Evolutionary conservation across 2,113 vertebrate genomes (phyloP).

Genomic region (Aegotheles bennettii): DNA sequence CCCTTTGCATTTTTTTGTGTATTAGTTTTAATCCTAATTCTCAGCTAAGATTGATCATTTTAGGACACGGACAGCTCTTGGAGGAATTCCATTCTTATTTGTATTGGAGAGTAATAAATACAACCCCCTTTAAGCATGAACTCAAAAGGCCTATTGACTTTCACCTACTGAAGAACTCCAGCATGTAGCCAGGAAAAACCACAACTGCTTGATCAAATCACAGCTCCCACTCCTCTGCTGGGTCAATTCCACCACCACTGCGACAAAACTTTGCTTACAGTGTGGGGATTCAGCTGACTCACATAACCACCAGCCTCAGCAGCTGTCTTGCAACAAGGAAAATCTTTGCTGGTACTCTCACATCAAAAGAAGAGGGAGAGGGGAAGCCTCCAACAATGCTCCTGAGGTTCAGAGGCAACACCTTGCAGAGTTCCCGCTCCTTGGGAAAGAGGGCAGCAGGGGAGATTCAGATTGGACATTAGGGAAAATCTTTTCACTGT

Average conservation of each 20-base stretch:
- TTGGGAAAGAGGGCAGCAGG: not conserved
- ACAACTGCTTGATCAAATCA: not conserved
- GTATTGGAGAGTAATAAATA: not conserved
- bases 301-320: not conserved
- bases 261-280: not conserved
- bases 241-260: not conserved
- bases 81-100: not conserved
- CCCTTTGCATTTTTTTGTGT: not conserved
- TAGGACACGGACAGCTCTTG: not conserved
- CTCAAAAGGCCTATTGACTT: not conserved
- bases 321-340: not conserved
- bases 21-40: not conserved
- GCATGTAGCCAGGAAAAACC: not conserved
- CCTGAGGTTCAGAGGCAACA: not conserved
- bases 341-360: not conserved
- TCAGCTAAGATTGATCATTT: not conserved
- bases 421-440: not conserved
- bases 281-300: not conserved
- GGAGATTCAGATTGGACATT: no score
- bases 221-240: not conserved
- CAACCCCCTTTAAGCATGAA: not conserved
- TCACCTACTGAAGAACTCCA: not conserved
- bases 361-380: not conserved
- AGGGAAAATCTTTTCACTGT: no score
- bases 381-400: not conserved